Evolutionary conservation across 2,113 vertebrate species (phyloP), one percentile per base, ranked within the genome.

Genomic region (Colius striatus): DNA sequence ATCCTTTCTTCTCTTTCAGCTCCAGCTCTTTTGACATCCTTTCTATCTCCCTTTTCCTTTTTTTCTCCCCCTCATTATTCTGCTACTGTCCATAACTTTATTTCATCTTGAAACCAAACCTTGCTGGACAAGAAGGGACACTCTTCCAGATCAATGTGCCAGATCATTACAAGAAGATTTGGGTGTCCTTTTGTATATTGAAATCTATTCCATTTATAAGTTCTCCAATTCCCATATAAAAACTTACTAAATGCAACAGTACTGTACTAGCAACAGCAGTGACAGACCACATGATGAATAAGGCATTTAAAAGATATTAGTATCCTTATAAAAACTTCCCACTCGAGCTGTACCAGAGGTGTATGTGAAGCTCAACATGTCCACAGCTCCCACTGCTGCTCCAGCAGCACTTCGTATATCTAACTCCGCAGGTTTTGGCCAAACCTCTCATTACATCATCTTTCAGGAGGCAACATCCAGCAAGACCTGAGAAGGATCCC

Each of bases 351-450:
- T 8, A 51, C 11, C 14, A 21, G 19, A 34, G 5, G 16, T 3
- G 5, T 4, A 11, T 15, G 45, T 27, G 55, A 2, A 17, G 23
- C 48, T 3, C 2, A 11, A 16, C 47, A 29, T 0, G 50, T 71
- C 21, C 9, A 16, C 0, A 29, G 93, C 84, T 65, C 92, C 95
- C 89, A 26, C 97, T 96, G 73, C 57, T 57, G 96, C 11, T 38
- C 3, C 2, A 21, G 2, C 10, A 58, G 67, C 65, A 23, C 67
- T 7, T 23, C 1, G 2, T 5, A 11, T 34, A 32, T 9, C 5
- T 4, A 29, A 7, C 12, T 6, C 5, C 32, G 19, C 20, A 6
- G n/a, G n/a, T 13, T 13, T 20, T 4, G 45, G 55, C 29, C 43
- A 51, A 67, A 45, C 19, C 13, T 8, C 13, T 6, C 6, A 3